Percentiles rank a stretch among this genome's conserved stretches.
These are phyloP conservation scores for Poliocrania exsul DNA, from an alignment of 2,797 vertebrate genomes.

Conservation along the genomic window DNA sequence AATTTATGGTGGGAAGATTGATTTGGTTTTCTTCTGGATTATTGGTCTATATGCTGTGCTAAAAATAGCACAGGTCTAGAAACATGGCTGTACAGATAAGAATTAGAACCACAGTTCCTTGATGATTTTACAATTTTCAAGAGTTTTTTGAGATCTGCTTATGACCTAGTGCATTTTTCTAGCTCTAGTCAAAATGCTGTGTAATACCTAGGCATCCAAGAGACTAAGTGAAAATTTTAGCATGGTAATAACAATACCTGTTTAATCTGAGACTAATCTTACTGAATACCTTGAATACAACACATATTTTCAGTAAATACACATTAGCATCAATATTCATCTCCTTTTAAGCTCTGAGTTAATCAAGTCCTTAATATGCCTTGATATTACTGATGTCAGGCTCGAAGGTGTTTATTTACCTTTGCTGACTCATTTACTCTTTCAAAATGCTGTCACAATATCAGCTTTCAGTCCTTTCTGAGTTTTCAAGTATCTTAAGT, in stretches of 20 bases:
- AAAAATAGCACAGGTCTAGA: neutral
- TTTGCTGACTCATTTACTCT: neutral
- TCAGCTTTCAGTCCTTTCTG: neutral
- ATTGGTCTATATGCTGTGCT: neutral
- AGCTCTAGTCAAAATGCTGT: neutral
- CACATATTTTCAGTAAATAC: neutral
- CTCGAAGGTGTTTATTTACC: neutral
- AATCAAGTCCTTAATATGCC: neutral
- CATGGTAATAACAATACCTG: neutral
- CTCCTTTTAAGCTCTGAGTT: neutral
- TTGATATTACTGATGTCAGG: neutral
- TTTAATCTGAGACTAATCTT: neutral
- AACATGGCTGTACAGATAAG: neutral
- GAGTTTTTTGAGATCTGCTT: neutral
- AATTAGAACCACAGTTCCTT: neutral
- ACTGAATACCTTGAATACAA: neutral
- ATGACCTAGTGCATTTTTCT: neutral
- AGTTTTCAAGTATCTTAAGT: neutral
- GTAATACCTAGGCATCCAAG: neutral
- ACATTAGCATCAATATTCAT: neutral
- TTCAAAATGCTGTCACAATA: neutral
- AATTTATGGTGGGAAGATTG: neutral
- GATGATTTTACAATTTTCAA: neutral
- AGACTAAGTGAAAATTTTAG: neutral
- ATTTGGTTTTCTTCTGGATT: neutral